Percentiles rank a stretch among this genome's conserved stretches.
Evolutionary conservation across 2,797 vertebrate species (phyloP).

Genomic region (Periparus ater): DNA sequence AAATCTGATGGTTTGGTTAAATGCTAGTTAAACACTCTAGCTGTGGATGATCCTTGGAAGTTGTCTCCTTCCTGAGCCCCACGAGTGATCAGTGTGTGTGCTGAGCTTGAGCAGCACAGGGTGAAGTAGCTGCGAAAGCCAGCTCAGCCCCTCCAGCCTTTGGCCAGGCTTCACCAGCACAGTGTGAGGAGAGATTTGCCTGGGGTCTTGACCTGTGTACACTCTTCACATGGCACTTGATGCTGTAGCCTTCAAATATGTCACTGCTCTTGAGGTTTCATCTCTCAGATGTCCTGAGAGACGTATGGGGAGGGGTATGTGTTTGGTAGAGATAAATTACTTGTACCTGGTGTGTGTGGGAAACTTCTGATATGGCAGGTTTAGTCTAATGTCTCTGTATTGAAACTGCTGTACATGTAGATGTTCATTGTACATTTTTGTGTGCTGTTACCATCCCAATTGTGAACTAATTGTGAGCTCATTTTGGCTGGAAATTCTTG

Average conservation of each 20-base stretch:
- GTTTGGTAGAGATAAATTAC: not conserved
- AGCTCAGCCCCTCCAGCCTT: not conserved
- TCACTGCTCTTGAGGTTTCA: not conserved
- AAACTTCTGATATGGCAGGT: not conserved
- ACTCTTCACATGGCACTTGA: not conserved
- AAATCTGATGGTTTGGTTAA: not conserved
- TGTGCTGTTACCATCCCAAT: not conserved
- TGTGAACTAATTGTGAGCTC: not conserved
- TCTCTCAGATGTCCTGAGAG: not conserved
- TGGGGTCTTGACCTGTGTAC: not conserved
- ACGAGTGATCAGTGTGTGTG: rapidly evolving
- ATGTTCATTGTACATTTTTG: not conserved
- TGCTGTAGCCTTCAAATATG: not conserved
- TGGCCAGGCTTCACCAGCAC: not conserved
- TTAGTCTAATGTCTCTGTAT: not conserved
- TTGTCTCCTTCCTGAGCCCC: not conserved
- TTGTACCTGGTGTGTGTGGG: not conserved
- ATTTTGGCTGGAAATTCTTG: not conserved
- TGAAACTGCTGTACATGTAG: not conserved
- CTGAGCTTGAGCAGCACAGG: not conserved
- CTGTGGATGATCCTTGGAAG: not conserved
- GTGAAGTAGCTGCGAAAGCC: not conserved
- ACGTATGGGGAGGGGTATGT: not conserved
- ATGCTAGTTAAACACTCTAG: not conserved
- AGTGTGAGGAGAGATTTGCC: not conserved